These are phyloP conservation scores for Lottia scabra DNA, from an alignment of 2,888 invertebrate genomes.

Conservation along the genomic window DNA sequence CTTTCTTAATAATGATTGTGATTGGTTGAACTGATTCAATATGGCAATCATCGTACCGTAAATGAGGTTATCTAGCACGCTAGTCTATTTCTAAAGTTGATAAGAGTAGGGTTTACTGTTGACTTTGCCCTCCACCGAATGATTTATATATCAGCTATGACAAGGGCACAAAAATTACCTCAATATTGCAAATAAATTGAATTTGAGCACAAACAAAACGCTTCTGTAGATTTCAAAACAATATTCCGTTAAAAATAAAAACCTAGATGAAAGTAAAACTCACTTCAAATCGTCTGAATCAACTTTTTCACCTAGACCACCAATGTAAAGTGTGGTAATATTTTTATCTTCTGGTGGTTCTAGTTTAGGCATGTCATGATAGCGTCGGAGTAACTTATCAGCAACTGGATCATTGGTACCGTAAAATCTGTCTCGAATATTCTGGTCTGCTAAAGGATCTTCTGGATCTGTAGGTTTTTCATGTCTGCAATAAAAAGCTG, in stretches of 20 bases:
- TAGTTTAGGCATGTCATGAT: constrained; percentile 92
- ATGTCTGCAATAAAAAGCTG: constrained; percentile 74
- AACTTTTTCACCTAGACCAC: constrained; percentile 87
- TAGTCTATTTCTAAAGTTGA: too few relatives aligned
- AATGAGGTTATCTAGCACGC: too few relatives aligned
- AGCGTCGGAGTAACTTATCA: constrained; percentile 89
- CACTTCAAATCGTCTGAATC: constrained; percentile 87
- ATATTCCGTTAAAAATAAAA: not conserved
- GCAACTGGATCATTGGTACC: constrained; percentile 97
- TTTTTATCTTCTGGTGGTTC: constrained; percentile 95
- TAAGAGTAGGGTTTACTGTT: too few relatives aligned
- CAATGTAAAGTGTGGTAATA: constrained; percentile 97
- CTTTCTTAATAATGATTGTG: too few relatives aligned
- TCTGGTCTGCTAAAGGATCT: constrained; percentile 95
- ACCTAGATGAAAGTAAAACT: constrained; percentile 9
- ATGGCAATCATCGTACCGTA: too few relatives aligned
- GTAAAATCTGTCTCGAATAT: constrained; percentile 87
- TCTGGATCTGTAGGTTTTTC: constrained; percentile 97
- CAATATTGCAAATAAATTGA: too few relatives aligned
- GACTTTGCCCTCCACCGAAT: too few relatives aligned
- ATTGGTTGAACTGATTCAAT: too few relatives aligned
- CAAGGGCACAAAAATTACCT: too few relatives aligned
- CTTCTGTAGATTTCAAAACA: too few relatives aligned
- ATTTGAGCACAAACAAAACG: not conserved
- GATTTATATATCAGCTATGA: too few relatives aligned